Evolutionary conservation across 92 coral and sea anemone species (phyloP).

Genomic region (Diadumene lineata): DNA sequence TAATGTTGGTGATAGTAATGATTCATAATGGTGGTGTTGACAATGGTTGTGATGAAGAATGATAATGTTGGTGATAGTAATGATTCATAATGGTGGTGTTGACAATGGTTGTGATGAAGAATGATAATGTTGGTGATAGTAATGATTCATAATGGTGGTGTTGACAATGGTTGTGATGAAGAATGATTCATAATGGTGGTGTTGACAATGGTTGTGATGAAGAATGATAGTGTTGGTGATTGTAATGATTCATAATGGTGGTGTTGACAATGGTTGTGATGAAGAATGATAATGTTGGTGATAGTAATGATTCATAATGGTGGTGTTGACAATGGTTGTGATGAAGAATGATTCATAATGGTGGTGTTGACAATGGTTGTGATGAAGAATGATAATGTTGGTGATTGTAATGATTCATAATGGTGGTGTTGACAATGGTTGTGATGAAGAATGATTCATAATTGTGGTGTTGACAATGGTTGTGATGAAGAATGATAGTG

Average conservation of each 20-base stretch:
- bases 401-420: neutral
- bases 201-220: neutral
- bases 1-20: neutral
- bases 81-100: neutral
- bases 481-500: no score
- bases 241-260: neutral
- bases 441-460: neutral
- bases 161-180: neutral
- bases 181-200: neutral
- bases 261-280: neutral
- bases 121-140: neutral
- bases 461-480: no score
- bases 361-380: neutral
- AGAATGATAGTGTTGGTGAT: neutral
- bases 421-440: neutral
- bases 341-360: neutral
- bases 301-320: neutral
- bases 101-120: neutral
- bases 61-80: neutral
- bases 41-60: neutral
- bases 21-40: neutral
- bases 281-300: neutral
- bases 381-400: neutral
- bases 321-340: neutral
- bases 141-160: neutral